Percentiles rank a stretch among this genome's conserved stretches.
Conservation (phyloP, 2,888 invertebrate genomes). For the Epinotia demarniana region DNA sequence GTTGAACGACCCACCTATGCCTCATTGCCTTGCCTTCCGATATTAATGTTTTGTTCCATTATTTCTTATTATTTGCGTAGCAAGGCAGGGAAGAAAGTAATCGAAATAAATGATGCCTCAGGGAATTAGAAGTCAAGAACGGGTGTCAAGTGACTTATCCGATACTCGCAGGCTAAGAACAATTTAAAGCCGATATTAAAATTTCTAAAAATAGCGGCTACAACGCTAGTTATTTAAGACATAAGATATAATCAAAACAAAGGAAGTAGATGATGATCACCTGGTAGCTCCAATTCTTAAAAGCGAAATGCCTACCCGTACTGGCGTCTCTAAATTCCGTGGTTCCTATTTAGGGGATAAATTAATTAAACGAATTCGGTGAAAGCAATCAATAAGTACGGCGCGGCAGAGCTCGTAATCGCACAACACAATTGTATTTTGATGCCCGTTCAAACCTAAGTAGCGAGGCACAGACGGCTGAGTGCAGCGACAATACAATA, state of each 20-base stretch:
- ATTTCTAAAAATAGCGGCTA: neutral
- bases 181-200: neutral
- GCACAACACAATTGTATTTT: slow-evolving; percentile 70
- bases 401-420: slow-evolving; percentile 69
- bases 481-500: neutral
- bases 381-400: slow-evolving; percentile 68
- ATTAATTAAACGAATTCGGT: slow-evolving; percentile 64
- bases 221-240: neutral
- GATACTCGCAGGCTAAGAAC: neutral
- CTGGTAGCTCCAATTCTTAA: neutral
- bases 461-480: neutral
- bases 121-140: neutral
- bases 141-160: neutral
- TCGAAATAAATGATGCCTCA: neutral
- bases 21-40: too few species aligned
- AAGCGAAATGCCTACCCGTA: slow-evolving; percentile 4
- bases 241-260: neutral
- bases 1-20: too few species aligned
- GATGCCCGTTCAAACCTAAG: slow-evolving; percentile 57
- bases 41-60: neutral
- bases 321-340: slow-evolving; percentile 20
- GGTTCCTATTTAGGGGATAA: slow-evolving; percentile 47
- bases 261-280: neutral
- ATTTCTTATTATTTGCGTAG: neutral
- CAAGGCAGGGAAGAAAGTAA: neutral